These are phyloP conservation scores for Azorinus chamasolen DNA, from an alignment of 2,888 invertebrate species.

Conservation along the genomic window DNA sequence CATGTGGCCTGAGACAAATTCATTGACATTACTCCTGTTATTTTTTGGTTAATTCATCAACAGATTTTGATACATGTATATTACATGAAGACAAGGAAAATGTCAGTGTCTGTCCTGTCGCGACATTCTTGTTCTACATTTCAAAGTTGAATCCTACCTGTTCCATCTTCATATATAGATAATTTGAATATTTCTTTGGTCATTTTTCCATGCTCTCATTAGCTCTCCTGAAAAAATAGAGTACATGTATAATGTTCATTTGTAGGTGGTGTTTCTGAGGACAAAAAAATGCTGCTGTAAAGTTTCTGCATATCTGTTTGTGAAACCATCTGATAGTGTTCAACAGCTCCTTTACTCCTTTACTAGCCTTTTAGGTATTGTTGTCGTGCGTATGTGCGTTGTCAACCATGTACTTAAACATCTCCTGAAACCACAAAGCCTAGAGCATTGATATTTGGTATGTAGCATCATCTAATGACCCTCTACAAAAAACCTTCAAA, in stretches of 20 bases:
- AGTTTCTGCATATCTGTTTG: constrained; percentile 3
- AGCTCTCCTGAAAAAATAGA: constrained; percentile 3
- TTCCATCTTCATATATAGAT: background rate
- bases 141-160: constrained; percentile 15
- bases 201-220: constrained; percentile 30
- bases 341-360: constrained; percentile 7
- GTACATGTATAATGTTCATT: constrained; percentile 8
- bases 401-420: no score
- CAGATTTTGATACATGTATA: constrained; percentile 1
- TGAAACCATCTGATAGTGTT: constrained; percentile 4
- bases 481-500: no score
- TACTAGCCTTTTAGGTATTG: constrained; percentile 9
- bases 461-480: no score
- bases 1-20: background rate
- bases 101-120: constrained; percentile 29
- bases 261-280: constrained; percentile 6
- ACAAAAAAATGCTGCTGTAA: no score
- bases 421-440: no score
- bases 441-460: no score
- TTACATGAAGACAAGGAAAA: no score
- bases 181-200: constrained; percentile 21
- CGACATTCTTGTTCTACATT: constrained; percentile 1
- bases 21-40: background rate
- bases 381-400: no score
- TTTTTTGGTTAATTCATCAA: constrained; percentile 17